phyloP scores from a whole-genome alignment of 2,888 invertebrate genomes.

The Incurvaria masculella region DNA sequence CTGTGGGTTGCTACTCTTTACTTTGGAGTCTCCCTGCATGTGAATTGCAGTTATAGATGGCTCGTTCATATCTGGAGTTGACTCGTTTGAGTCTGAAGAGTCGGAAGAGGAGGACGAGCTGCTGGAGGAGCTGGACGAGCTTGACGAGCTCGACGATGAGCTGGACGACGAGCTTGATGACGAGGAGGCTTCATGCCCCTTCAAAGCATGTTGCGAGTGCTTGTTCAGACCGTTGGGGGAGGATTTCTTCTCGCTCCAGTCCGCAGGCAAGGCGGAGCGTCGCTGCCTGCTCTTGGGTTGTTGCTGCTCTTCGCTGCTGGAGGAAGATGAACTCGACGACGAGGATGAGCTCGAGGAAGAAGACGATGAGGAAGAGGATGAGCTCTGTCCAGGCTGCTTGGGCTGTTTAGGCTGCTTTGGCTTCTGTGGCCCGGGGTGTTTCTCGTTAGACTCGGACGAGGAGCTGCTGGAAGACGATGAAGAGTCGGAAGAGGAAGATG shows the following conservation, averaged over 20 bases:
- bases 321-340: conserved; percentile 8
- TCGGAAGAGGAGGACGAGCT: conserved; percentile 15
- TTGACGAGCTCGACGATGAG: background rate
- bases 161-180: conserved; percentile 12
- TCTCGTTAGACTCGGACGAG: background rate
- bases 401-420: conserved; percentile 5
- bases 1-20: conserved; percentile 41
- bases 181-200: conserved; percentile 10
- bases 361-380: conserved; percentile 4
- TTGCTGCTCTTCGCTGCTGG: conserved; percentile 4
- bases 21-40: conserved; percentile 38
- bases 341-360: conserved; percentile 3
- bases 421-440: conserved; percentile 9
- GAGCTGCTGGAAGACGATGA: background rate
- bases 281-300: conserved; percentile 6
- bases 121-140: conserved; percentile 12
- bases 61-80: conserved; percentile 34
- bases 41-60: conserved; percentile 44
- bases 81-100: conserved; percentile 14
- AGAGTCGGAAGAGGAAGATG: background rate
- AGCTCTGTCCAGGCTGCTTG: background rate
- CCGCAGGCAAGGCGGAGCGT: background rate
- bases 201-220: background rate
- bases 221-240: background rate
- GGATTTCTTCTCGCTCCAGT: conserved; percentile 9